These are phyloP conservation scores for Mesoligia furuncula DNA, from an alignment of 2,888 invertebrate species.

Conservation along the genomic window DNA sequence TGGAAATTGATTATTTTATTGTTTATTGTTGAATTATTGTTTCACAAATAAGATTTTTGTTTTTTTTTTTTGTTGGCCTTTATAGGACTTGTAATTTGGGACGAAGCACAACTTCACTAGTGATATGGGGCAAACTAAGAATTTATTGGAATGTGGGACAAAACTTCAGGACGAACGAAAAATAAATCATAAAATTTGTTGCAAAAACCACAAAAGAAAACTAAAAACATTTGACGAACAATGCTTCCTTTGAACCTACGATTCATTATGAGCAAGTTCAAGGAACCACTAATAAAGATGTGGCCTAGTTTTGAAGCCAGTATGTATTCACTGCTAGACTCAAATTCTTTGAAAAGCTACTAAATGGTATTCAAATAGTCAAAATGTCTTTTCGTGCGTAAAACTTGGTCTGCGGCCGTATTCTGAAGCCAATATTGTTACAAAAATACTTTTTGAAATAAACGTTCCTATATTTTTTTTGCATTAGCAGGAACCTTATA, in stretches of 20 bases:
- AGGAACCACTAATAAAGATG: slow-evolving; percentile 68
- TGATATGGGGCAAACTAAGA: background rate
- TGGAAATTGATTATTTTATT: no score
- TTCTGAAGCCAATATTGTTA: slow-evolving; percentile 60
- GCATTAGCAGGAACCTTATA: background rate
- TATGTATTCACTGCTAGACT: slow-evolving; percentile 36
- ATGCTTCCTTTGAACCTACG: slow-evolving; percentile 36
- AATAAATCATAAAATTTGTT: background rate
- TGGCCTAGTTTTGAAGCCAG: slow-evolving; percentile 51
- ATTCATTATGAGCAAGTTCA: slow-evolving; percentile 63
- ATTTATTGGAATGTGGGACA: background rate
- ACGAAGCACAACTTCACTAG: background rate
- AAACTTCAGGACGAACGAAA: background rate
- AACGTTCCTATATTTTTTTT: background rate
- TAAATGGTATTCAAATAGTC: slow-evolving; percentile 76
- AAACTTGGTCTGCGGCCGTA: slow-evolving; percentile 64
- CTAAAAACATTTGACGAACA: slow-evolving; percentile 36
- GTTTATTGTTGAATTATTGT: no score
- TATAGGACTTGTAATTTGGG: background rate
- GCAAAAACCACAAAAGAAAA: slow-evolving; percentile 39
- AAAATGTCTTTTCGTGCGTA: slow-evolving; percentile 68
- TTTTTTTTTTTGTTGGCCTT: no score
- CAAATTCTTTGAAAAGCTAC: slow-evolving; percentile 67
- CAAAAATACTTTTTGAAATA: background rate
- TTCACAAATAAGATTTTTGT: no score